Conservation (phyloP, 1,140 invertebrate species). For the Pogonomyrmex barbatus region DNA sequence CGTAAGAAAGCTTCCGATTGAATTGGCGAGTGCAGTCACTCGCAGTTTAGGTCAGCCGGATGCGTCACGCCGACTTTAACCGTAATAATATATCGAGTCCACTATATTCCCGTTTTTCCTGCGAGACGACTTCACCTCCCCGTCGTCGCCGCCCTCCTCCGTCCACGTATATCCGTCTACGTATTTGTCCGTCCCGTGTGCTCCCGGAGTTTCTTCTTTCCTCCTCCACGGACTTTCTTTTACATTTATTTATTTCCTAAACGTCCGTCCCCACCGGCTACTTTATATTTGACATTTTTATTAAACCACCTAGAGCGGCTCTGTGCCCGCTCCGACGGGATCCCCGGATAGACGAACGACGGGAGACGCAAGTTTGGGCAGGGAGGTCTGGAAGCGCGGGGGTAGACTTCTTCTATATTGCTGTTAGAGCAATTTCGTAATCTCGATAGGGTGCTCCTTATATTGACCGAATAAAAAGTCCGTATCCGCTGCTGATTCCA, state of each 20-base stretch:
- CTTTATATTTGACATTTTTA: constrained; percentile 87
- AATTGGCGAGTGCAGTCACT: constrained; percentile 58
- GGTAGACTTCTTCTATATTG: constrained; percentile 74
- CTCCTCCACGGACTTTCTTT: constrained; percentile 71
- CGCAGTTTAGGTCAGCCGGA: constrained; percentile 54
- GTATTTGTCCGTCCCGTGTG: constrained; percentile 30
- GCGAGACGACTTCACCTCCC: constrained; percentile 30
- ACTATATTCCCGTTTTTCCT: constrained; percentile 55
- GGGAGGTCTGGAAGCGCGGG: constrained; percentile 1
- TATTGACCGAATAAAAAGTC: constrained; percentile 77
- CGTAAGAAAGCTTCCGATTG: constrained; percentile 39
- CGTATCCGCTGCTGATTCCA: constrained; percentile 72
- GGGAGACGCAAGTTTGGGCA: constrained; percentile 33
- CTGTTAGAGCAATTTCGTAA: constrained; percentile 82
- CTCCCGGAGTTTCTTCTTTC: constrained; percentile 42
- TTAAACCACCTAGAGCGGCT: constrained; percentile 81
- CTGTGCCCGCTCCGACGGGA: constrained; percentile 68
- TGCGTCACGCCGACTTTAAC: constrained; percentile 59
- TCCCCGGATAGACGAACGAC: constrained; percentile 56
- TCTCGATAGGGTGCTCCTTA: constrained; percentile 74
- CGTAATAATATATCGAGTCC: constrained; percentile 80
- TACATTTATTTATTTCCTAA: constrained; percentile 85
- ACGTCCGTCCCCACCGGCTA: constrained; percentile 84
- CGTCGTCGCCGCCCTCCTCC: not conserved
- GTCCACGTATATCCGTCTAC: constrained; percentile 7